phyloP scores from a whole-genome alignment of 2,113 vertebrate species.

The Nyctereutes procyonoides region DNA sequence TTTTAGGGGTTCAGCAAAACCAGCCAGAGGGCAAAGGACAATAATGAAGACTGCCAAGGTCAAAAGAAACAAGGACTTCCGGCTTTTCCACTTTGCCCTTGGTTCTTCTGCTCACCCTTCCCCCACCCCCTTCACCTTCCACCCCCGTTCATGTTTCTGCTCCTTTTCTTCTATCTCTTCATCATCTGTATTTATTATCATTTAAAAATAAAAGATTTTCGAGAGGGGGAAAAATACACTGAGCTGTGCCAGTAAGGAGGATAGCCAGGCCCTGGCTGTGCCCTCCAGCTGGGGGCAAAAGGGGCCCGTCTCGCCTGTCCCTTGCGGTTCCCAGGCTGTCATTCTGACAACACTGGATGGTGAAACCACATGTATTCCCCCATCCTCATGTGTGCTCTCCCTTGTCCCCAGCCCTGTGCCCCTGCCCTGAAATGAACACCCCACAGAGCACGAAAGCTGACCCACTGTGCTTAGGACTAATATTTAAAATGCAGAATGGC shows the following conservation, averaged over 20 bases:
- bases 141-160: not conserved
- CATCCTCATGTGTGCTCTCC: fast-evolving
- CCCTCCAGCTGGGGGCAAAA: not conserved
- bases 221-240: not conserved
- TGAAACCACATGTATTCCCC: too few species aligned
- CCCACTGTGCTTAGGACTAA: conserved; percentile 79
- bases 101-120: not conserved
- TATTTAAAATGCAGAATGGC: conserved; percentile 88
- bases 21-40: not conserved
- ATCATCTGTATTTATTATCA: not conserved
- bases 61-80: not conserved
- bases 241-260: not conserved
- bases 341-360: not conserved
- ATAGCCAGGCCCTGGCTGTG: fast-evolving
- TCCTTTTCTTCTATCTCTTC: not conserved
- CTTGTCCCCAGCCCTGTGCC: fast-evolving
- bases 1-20: not conserved
- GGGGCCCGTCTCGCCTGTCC: fast-evolving
- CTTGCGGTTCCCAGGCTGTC: not conserved
- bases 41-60: not conserved
- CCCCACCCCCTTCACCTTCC: not conserved
- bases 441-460: conserved; percentile 5
- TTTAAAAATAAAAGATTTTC: conserved; percentile 50
- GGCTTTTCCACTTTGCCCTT: fast-evolving
- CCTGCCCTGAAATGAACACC: not conserved